Evolutionary conservation across 2,113 vertebrate genomes (phyloP), one percentile per base, ranked within the genome.

Genomic region (Reinhardtius hippoglossoides): DNA sequence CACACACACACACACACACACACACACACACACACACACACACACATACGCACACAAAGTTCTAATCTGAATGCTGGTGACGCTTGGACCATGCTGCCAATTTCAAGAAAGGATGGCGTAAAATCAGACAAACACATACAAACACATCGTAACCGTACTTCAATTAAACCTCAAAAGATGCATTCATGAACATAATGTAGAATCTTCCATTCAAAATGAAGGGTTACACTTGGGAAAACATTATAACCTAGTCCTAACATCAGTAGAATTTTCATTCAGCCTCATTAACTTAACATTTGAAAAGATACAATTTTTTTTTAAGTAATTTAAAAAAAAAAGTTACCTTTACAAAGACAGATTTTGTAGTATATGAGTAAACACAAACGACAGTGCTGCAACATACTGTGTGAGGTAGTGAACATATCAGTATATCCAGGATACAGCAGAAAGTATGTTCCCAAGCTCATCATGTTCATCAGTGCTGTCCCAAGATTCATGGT

Each of bases 81-180:
- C 44, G 46, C 68, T 81, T 54, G 65, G 37, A 66, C 50, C 78
- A 67, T 71, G 55, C 50, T 57, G n/a, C 20, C 44, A 57, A 31
- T 16, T 62, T 35, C 65, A 72, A 72, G 20, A 46, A 4, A 16
- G 44, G 14, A 46, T 48, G 44, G 44, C 44, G 44, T 18, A 61
- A 21, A 77, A 23, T 46, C 18, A 48, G 20, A 75, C 37, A 71
- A 67, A 35, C 5, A 71, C 18, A 48, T 14, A 75, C 37, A 71
- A 67, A 35, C 4, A 71, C 3, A 60, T 15, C 1, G 12, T 20
- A 60, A 74, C n/a, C 31, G 52, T 56, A 48, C 5, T 67, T 27
- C 48, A 31, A 46, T 67, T 26, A 27, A 21, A 52, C 23, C 21
- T 67, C n/a, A 52, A n/a, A 48, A 35, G 5, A 48, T 16, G 10